phyloP scores from a whole-genome alignment of 2,113 vertebrate genomes.

The Dendropsophus ebraccatus region DNA sequence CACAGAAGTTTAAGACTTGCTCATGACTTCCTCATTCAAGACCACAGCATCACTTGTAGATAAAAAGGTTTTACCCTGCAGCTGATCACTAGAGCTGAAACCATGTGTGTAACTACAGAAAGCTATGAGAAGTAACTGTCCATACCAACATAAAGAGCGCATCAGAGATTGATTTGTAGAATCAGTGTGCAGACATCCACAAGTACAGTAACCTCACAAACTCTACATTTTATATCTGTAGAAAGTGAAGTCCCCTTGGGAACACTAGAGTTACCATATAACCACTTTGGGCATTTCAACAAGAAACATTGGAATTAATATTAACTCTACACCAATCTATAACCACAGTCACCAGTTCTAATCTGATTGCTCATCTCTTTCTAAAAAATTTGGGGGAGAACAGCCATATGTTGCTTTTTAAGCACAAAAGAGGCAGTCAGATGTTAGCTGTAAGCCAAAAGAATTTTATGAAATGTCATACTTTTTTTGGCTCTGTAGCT shows the following conservation, averaged over 20 bases:
- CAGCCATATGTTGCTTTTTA: no score
- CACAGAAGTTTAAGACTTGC: not conserved
- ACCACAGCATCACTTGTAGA: not conserved
- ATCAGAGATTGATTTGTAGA: conserved; percentile 57
- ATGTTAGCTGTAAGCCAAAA: no score
- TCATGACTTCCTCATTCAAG: not conserved
- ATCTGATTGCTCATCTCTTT: not conserved
- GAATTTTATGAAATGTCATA: no score
- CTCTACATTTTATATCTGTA: conserved; percentile 66
- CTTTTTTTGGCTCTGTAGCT: no score
- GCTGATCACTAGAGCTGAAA: conserved; percentile 30
- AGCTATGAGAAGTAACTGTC: conserved; percentile 28
- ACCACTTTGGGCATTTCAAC: conserved; percentile 63
- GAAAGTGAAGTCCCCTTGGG: conserved; percentile 59
- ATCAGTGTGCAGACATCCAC: conserved; percentile 63
- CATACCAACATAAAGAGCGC: conserved; percentile 41
- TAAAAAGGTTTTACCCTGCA: conserved; percentile 13
- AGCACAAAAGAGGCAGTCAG: no score
- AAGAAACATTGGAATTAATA: conserved; percentile 33
- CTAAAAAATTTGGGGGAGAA: no score
- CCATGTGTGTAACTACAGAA: conserved; percentile 20
- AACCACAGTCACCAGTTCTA: not conserved
- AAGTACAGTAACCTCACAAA: conserved; percentile 57
- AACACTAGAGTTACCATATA: conserved; percentile 64
- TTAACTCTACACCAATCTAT: not conserved